Conservation (phyloP, 2,113 vertebrate genomes). For the Pachypanchax playfairii region DNA sequence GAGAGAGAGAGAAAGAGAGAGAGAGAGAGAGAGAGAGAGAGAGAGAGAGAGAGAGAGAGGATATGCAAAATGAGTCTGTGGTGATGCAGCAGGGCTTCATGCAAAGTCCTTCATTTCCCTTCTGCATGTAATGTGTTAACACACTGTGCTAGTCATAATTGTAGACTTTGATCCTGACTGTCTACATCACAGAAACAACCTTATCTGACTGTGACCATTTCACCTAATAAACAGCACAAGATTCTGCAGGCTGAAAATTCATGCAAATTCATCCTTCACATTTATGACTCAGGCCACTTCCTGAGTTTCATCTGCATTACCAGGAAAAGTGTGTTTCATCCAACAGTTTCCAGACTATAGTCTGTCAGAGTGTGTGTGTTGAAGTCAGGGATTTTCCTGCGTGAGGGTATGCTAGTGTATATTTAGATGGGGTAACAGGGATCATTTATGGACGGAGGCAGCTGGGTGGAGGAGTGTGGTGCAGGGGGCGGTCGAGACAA, state of each 20-base stretch:
- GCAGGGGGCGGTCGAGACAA: slow-evolving; percentile 17
- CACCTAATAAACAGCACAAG: slow-evolving; percentile 8
- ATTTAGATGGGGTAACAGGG: slow-evolving; percentile 67
- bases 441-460: slow-evolving; percentile 76
- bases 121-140: too few species aligned
- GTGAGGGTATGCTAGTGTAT: slow-evolving; percentile 73
- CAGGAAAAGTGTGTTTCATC: slow-evolving; percentile 31
- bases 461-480: slow-evolving; percentile 64
- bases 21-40: too few species aligned
- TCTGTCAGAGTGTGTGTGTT: slow-evolving; percentile 33
- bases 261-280: not conserved
- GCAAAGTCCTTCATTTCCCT: slow-evolving; percentile 53
- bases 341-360: slow-evolving; percentile 52
- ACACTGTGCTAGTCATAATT: slow-evolving; percentile 23
- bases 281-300: slow-evolving; percentile 35
- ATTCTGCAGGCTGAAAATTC: not conserved
- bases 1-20: slow-evolving; percentile 22
- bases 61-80: slow-evolving; percentile 58
- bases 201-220: slow-evolving; percentile 45
- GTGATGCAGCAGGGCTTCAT: slow-evolving; percentile 60
- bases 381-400: slow-evolving; percentile 73
- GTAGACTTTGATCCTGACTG: slow-evolving; percentile 68
- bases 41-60: too few species aligned
- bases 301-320: slow-evolving; percentile 16
- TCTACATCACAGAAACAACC: slow-evolving; percentile 32